Evolutionary conservation across 2,888 invertebrate genomes (phyloP).

Genomic region (Nephrocerus scutellatus): DNA sequence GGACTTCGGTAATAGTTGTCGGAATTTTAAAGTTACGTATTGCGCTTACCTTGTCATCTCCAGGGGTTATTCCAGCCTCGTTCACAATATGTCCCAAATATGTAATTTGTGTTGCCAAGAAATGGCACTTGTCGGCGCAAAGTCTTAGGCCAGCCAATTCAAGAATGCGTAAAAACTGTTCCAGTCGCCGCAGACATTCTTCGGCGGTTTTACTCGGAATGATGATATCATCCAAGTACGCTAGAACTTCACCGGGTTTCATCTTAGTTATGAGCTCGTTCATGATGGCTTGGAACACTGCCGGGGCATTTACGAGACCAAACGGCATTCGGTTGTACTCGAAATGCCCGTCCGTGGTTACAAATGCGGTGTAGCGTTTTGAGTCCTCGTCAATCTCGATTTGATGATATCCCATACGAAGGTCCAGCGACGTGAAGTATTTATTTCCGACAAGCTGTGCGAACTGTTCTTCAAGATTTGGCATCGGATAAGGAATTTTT

Average conservation of each 20-base stretch:
- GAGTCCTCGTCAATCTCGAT: conserved; percentile 11
- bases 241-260: conserved; percentile 4
- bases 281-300: conserved; percentile 9
- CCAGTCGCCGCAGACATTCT: neutral
- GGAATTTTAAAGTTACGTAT: conserved; percentile 7
- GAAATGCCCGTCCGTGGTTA: conserved; percentile 5
- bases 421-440: conserved; percentile 10
- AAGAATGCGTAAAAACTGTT: neutral
- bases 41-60: conserved; percentile 9
- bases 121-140: conserved; percentile 14
- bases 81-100: conserved; percentile 11
- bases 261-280: conserved; percentile 10
- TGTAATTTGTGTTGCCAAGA: conserved; percentile 9
- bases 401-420: conserved; percentile 10
- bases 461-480: conserved; percentile 16
- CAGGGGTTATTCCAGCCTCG: conserved; percentile 14
- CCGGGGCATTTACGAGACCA: conserved; percentile 6
- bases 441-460: conserved; percentile 10
- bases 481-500: conserved; percentile 18
- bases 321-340: conserved; percentile 12
- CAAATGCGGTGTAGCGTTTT: conserved; percentile 5
- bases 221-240: conserved; percentile 13
- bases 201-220: conserved; percentile 10
- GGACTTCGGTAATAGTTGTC: conserved; percentile 2
- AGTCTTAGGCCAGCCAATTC: conserved; percentile 5